phyloP scores from a whole-genome alignment of 2,888 invertebrate species.

The Phyllotreta cruciferae region DNA sequence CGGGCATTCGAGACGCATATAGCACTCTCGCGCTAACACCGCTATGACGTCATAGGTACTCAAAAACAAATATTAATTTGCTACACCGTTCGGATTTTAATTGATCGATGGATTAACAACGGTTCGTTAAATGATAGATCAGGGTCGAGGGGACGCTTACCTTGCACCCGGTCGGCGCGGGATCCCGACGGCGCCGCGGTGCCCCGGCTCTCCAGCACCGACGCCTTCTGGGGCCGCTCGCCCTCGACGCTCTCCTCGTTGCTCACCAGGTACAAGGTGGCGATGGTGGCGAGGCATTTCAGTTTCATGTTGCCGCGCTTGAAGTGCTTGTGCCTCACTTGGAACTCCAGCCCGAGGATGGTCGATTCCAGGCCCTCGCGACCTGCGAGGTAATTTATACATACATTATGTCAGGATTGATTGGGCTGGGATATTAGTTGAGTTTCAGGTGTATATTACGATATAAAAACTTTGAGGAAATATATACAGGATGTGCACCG shows the following conservation, averaged over 20 bases:
- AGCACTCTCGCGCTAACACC: neutral
- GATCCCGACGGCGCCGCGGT: slow-evolving; percentile 68
- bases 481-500: too few relatives aligned
- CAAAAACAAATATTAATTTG: too few relatives aligned
- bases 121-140: neutral
- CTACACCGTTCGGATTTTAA: neutral
- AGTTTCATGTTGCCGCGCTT: slow-evolving; percentile 85
- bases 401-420: slow-evolving; percentile 15
- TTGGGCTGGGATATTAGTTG: slow-evolving; percentile 14
- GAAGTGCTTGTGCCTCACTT: slow-evolving; percentile 82
- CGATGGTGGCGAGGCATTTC: slow-evolving; percentile 88
- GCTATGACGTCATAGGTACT: too few relatives aligned
- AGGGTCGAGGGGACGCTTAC: slow-evolving; percentile 54
- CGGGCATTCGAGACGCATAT: neutral
- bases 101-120: neutral
- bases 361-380: slow-evolving; percentile 79
- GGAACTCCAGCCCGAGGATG: slow-evolving; percentile 79
- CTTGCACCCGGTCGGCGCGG: slow-evolving; percentile 78
- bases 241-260: slow-evolving; percentile 89
- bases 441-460: neutral
- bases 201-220: slow-evolving; percentile 79
- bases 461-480: too few relatives aligned
- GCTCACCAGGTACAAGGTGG: slow-evolving; percentile 84
- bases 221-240: slow-evolving; percentile 75
- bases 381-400: slow-evolving; percentile 25